Evolutionary conservation across 2,888 invertebrate species (phyloP).

Genomic region (Agrenia bidenticulata): DNA sequence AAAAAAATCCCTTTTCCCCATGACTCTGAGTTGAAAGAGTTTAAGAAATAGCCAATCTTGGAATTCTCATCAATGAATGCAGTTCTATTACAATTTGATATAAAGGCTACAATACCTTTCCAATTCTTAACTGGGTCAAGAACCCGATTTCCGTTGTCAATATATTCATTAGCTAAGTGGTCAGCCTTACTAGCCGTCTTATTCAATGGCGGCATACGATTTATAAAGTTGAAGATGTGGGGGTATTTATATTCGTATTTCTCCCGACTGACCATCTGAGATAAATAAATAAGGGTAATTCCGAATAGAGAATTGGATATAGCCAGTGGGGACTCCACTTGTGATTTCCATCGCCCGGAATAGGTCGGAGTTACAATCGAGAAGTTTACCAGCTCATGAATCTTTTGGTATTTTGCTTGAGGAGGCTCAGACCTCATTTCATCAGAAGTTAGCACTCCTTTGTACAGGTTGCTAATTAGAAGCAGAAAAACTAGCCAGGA

Average conservation of each 20-base stretch:
- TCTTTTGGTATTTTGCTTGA: neutral
- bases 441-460: neutral
- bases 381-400: conserved; percentile 4
- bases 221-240: neutral
- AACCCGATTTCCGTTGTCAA: neutral
- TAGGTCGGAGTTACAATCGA: conserved; percentile 6
- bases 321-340: neutral
- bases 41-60: neutral
- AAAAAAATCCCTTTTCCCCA: neutral
- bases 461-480: conserved; percentile 10
- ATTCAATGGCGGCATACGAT: no score
- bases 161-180: no score
- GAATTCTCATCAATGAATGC: neutral
- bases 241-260: neutral
- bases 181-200: no score
- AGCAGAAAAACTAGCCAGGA: neutral
- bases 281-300: neutral
- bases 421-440: neutral
- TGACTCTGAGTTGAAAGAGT: neutral
- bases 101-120: neutral
- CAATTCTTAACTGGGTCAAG: neutral
- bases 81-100: conserved; percentile 3
- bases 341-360: neutral
- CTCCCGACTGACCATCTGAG: neutral
- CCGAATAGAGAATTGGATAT: neutral